Evolutionary conservation across 2,113 vertebrate genomes (phyloP), one percentile per base, ranked within the genome.

Genomic region (Orientallactaga bullata): DNA sequence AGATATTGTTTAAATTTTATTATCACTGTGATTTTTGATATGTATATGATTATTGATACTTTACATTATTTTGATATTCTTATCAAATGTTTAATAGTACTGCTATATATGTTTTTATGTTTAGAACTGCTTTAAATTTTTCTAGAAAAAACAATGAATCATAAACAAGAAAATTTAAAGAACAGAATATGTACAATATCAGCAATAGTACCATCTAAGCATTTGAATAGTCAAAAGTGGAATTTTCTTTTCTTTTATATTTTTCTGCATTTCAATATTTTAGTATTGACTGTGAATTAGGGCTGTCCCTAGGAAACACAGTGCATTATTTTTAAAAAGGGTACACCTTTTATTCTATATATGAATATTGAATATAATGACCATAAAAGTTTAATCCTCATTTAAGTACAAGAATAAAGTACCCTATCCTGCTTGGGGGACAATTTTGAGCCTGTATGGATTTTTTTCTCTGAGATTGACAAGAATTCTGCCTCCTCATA

Each of bases 181-280:
- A 91, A 90, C 32, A 7, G 81, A 71, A 82, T 79, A 85, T 20
- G 35, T 23, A 5, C 37, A 85, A 86, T 84, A 65, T 63, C 58
- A 74, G 20, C 11, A 86, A 76, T 28, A 18, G 60, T 94, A 88
- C 81, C 47, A 4, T 11, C 20, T 80, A n/a, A 37, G 24, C 28
- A 71, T 5, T 79, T 28, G 35, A 69, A 76, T 65, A 68, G 51
- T 74, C 42, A 13, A 24, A 94, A 65, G 0, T 78, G 9, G 7
- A 73, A 82, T 92, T 90, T 92, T 17, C 7, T 58, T 92, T 89
- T 66, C 35, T 3, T 71, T 85, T 55, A 39, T 39, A 24, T 61
- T 89, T 73, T 76, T 88, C 2, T 81, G 35, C 51, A 69, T 90
- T 90, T 92, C 30, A 86, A 17, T 55, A 77, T 69, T 91, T 92